Conservation (phyloP, 1,140 invertebrate species). For the Drosophila sp. region DNA sequence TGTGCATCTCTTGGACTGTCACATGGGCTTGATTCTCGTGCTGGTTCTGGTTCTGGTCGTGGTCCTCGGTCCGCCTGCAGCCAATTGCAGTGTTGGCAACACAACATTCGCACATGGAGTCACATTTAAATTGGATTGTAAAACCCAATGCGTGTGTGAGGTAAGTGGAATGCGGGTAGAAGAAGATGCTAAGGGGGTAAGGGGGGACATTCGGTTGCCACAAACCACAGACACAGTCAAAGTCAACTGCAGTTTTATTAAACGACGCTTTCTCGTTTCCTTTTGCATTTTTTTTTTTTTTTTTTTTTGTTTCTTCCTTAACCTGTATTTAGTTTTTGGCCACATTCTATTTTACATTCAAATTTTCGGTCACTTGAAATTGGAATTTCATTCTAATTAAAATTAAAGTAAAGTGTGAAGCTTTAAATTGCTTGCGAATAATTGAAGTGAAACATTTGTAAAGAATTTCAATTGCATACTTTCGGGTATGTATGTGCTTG, state of each 20-base stretch:
- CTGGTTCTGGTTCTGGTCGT: conserved; percentile 33
- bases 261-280: conserved; percentile 29
- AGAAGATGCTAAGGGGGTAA: background rate
- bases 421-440: conserved; percentile 13
- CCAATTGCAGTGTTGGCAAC: conserved; percentile 85
- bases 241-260: conserved; percentile 61
- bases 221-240: conserved; percentile 57
- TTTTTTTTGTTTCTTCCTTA: conserved; percentile 48
- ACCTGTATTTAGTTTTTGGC: conserved; percentile 40
- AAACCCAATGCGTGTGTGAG: conserved; percentile 88
- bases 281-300: conserved; percentile 17
- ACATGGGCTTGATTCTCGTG: conserved; percentile 21
- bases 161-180: conserved; percentile 77
- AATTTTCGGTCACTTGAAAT: conserved; percentile 18
- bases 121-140: conserved; percentile 87
- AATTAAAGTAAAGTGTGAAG: conserved; percentile 40
- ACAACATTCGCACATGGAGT: conserved; percentile 87
- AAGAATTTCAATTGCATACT: background rate
- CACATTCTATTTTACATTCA: conserved; percentile 28
- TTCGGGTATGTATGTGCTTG: background rate
- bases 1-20: conserved; percentile 29
- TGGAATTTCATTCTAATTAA: conserved; percentile 50
- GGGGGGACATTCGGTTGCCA: conserved; percentile 37
- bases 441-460: background rate
- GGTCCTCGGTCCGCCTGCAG: conserved; percentile 57